phyloP scores from a whole-genome alignment of 2,113 vertebrate genomes.

The Protobothrops flavoviridis region DNA sequence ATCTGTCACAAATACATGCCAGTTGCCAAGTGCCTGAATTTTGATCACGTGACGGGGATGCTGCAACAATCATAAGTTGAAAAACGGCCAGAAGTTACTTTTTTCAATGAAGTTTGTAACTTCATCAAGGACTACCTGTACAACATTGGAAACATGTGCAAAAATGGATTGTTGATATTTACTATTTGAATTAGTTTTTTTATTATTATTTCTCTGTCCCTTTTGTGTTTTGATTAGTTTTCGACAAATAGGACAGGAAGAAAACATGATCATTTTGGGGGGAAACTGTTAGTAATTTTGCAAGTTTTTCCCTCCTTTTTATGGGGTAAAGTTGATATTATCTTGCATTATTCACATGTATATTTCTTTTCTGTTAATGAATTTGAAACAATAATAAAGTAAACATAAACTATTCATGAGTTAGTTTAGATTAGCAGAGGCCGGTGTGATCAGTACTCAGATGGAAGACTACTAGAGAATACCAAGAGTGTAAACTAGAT shows the following conservation, averaged over 20 bases:
- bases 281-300: not conserved
- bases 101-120: not conserved
- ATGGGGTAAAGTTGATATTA: not conserved
- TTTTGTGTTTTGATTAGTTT: not conserved
- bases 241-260: not conserved
- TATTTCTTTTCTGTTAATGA: not conserved
- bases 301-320: not conserved
- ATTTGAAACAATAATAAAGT: not conserved
- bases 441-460: not conserved
- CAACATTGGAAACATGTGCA: not conserved
- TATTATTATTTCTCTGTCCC: not conserved
- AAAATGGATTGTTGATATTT: not conserved
- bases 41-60: not conserved
- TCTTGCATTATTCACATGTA: not conserved
- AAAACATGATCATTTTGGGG: not conserved
- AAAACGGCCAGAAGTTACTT: not conserved
- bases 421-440: not conserved
- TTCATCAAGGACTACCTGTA: not conserved
- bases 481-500: not conserved
- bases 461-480: not conserved
- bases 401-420: not conserved
- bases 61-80: not conserved
- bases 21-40: not conserved
- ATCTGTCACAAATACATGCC: not conserved
- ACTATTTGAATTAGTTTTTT: not conserved